Base-by-base conservation (phyloP, 2,888 invertebrate species). In the Minunthozetes semirufus region DNA sequence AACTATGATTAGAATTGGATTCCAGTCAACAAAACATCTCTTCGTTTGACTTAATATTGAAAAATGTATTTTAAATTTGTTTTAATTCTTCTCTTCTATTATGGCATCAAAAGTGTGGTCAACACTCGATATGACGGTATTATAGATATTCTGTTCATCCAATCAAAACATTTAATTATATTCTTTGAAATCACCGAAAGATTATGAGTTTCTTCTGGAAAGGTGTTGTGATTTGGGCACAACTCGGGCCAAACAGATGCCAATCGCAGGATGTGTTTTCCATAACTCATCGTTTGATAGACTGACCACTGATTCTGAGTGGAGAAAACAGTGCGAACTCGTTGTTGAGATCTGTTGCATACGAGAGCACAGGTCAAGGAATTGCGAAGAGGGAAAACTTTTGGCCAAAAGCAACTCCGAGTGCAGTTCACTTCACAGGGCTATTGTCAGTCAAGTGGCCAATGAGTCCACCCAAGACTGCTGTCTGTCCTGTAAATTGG, bases 401-500 rank as follows among this genome's bases (percentile, higher is more conserved):
- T 59, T 61, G 19, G 72, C 72, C 1, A 25, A 13, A 72, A 56
- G 38, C 1, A n/a, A n/a, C 15, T 5, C 17, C 13, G 9, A 33
- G 3, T 72, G 72, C 61, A 38, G 15, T 46, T 15, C 42, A 38
- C 19, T 61, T 17, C n/a, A 46, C 13, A 61, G 4, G 5, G 59
- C 22, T 0, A 56, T 46, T 15, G 42, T 59, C 9, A 61, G 46
- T 6, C 11, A 15, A 61, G 59, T 61, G n/a, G 42, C 42, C 22
- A 61, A 59, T 46, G 61, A 59, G 27, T 33, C 72, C 15, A 22
- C 27, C 78, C 81, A 87, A 83, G 85, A 86, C 79, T 89, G 89
- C 79, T 89, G 88, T 79, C 87, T 87, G 78, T 86, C 87, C 9
- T 89, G 89, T 79, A 86, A 87, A 81, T 82, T 88, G 56, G 89